phyloP scores from a whole-genome alignment of 2,888 invertebrate genomes.

The Serripes groenlandicus region DNA sequence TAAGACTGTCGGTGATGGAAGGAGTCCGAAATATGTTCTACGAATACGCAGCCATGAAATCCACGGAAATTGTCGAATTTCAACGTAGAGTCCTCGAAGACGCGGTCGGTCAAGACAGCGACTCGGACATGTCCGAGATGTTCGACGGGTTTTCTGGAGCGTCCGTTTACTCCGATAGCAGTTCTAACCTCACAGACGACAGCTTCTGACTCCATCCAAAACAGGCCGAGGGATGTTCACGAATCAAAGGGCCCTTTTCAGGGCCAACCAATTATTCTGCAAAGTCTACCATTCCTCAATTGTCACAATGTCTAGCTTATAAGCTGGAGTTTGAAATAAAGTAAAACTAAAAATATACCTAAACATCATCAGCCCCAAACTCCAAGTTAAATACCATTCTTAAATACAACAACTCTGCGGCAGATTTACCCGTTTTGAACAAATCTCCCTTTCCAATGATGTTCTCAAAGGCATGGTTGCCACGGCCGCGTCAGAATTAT shows the following conservation, averaged over 20 bases:
- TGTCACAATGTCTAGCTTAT: neutral
- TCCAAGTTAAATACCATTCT: no score
- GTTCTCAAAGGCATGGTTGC: no score
- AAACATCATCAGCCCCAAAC: no score
- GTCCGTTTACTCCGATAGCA: constrained; percentile 2
- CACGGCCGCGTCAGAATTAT: no score
- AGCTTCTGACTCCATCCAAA: neutral
- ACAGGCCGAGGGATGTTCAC: no score
- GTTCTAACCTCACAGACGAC: constrained; percentile 17
- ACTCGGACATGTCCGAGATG: constrained; percentile 10
- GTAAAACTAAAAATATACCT: no score
- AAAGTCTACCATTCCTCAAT: neutral
- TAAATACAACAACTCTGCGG: no score
- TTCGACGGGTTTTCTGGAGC: neutral
- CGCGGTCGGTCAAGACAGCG: constrained; percentile 23
- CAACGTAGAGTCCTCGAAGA: constrained; percentile 42
- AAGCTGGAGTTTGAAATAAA: no score
- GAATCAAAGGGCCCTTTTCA: constrained; percentile 57
- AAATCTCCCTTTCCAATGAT: no score
- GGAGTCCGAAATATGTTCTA: constrained; percentile 64
- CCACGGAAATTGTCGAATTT: constrained; percentile 53
- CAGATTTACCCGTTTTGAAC: no score
- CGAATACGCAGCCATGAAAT: constrained; percentile 62
- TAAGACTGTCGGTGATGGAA: constrained; percentile 55
- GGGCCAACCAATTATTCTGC: constrained; percentile 44